Evolutionary conservation across 92 coral and sea anemone species (phyloP), one percentile per base, ranked within the genome.

Genomic region (Epizoanthus illoricatus): DNA sequence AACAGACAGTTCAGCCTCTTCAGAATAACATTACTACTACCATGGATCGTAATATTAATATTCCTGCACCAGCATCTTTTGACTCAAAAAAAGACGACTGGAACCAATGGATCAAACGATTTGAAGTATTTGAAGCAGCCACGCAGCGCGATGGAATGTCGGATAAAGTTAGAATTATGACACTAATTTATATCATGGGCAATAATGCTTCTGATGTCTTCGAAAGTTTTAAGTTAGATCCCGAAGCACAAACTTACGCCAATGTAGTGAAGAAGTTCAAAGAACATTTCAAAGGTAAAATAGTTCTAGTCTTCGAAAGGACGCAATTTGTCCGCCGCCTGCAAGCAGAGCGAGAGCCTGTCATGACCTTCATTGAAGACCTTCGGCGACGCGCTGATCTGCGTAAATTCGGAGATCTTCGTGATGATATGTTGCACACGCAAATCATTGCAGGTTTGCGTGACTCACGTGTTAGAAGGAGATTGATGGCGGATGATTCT

Each of bases 401-500:
- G 76, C 39, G 54, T 61, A 84, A 73, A 65, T 84, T 65, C 23
- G 83, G 83, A 16, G 87, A 65, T 55, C 60, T 75, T 21, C 76
- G 75, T 75, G 87, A 75, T 75, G 69, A 75, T 65, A 84, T 65
- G 83, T 65, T 75, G 24, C 83, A 75, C 87, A 84, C 57, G 39
- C 83, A 84, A 75, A 75, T 75, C 5, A 76, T 84, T 20, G 87
- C 87, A 24, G 67, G 75, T 24, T 66, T 84, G 69, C 42, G 70
- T 43, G 75, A 65, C 75, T 75, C 76, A 66, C 71, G 56, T 20
- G 71, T 83, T 61, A 65, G 87, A 72, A 64, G 87, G 58, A 68
- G 87, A 74, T 74, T 84, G 62, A 67, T 84, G 87, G 87, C 83
- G 45, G 80, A 47, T 20, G 76, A 74, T 57, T 74, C 68, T 72